phyloP scores from a whole-genome alignment of 2,797 vertebrate genomes.

The Falco berigora region DNA sequence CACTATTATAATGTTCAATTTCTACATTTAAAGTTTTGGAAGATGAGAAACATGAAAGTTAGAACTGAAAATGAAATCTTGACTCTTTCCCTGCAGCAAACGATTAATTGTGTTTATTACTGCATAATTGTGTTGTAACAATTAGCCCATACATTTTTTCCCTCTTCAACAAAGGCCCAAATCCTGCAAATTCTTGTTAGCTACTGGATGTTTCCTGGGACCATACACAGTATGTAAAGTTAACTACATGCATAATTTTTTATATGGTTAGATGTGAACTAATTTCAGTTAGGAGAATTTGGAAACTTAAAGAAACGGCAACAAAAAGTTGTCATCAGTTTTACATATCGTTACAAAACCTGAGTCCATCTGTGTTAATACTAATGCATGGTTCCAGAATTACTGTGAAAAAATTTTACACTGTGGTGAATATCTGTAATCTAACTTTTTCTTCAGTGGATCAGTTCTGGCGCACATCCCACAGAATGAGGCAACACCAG shows the following conservation, averaged over 20 bases:
- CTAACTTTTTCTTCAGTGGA: background rate
- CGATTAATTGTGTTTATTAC: constrained; percentile 1
- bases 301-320: background rate
- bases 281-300: background rate
- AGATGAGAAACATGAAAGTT: background rate
- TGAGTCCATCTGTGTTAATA: background rate
- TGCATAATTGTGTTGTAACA: constrained; percentile 13
- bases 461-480: background rate
- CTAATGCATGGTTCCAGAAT: background rate
- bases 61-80: background rate
- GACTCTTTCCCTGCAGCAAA: background rate
- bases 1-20: background rate
- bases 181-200: background rate
- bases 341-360: background rate
- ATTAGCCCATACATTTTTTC: constrained; percentile 13
- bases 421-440: background rate
- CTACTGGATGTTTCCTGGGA: background rate
- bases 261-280: background rate
- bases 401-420: background rate
- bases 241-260: background rate
- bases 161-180: background rate
- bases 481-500: background rate
- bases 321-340: background rate
- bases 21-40: background rate
- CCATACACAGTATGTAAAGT: background rate